Base-by-base conservation (phyloP, 2,888 invertebrate genomes). In the Amphimallon solstitiale region DNA sequence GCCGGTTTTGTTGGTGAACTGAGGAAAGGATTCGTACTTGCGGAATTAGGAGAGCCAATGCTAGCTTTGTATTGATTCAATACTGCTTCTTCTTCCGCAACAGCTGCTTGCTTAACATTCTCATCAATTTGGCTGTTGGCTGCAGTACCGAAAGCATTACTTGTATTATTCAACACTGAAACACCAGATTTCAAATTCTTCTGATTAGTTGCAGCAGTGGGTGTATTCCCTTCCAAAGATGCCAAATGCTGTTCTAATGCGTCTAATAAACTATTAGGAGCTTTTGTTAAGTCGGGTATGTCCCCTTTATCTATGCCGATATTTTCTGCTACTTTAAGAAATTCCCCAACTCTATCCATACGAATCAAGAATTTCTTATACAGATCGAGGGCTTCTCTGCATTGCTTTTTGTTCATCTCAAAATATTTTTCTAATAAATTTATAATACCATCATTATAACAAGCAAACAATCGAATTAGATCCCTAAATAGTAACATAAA, bases 351-450 rank as follows among this genome's bases (percentile, higher is more conserved):
- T 83, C 96, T 91, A 86, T 99, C 98, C 96, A 99, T 98, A 78
- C 98, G 90, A 76, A 97, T 97, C 77, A 99, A 89, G 86, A 99
- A 99, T 85, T 97, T 97, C 86, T 98, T 99, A 85, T 99, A 99
- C 78, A 98, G 89, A 82, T 99, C 98, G 83, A 99, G 88, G 74
- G 98, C 98, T 80, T 99, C 98, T 73, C 97, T 90, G 79, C 97
- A 97, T 83, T 98, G 97, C 85, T 99, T 99, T 84, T 98, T 99
- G 85, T 98, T 98, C 98, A 99, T 98, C 83, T 98, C 98, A 84
- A 99, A 99, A 86, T 97, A 99, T 84, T 99, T 99, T 86, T 99
- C 99, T 84, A 99, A 85, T 73, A 99, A 88, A 86, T 98, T 99
- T 77, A 99, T 99, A 74, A 98, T 97, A 73, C 98, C 99, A 84